Evolutionary conservation across 1,140 invertebrate species (phyloP), one percentile per base, ranked within the genome.

Genomic region (roundworm (Caenorhabditis elegans)): DNA sequence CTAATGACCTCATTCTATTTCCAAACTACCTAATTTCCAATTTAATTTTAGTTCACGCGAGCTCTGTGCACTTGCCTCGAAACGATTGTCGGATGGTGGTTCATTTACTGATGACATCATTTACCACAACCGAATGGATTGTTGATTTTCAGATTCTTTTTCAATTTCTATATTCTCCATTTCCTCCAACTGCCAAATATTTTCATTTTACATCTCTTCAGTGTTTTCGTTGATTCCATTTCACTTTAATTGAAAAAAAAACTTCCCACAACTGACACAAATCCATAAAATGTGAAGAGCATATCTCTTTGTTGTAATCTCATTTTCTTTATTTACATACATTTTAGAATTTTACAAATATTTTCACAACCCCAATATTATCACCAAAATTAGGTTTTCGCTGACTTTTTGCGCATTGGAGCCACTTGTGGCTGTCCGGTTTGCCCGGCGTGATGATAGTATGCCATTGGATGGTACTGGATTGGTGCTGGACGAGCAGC

Each of bases 21-120:
- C n/a, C n/a, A n/a, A n/a, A n/a, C n/a, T n/a, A n/a, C n/a, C n/a
- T n/a, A n/a, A n/a, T n/a, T n/a, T n/a, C n/a, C n/a, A n/a, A n/a
- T n/a, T n/a, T n/a, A n/a, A n/a, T 43, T 70, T 43, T n/a, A 70
- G 60, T 43, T 70, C 60, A 11, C 60, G 60, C 15, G 80, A 81
- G 51, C 80, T 81, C n/a, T 81, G 80, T 22, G 80, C 65, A 26
- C 65, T 81, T n/a, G 65, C 80, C 43, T 17, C 60, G 24, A 36
- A 43, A 22, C 70, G 46, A 13, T 47, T 81, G 10, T 46, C 31
- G 6, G 80, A 81, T 46, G 80, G 80, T n/a, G 80, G 80, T 22
- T 49, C 43, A 17, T 77, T 77, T 24, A 51, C 24, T 43, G 76
- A 51, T 49, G 46, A 77, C 46, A 48, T 77, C 48, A 51, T 77